Evolutionary conservation across 2,888 invertebrate species (phyloP).

Genomic region (Caenorhabditis uteleia): DNA sequence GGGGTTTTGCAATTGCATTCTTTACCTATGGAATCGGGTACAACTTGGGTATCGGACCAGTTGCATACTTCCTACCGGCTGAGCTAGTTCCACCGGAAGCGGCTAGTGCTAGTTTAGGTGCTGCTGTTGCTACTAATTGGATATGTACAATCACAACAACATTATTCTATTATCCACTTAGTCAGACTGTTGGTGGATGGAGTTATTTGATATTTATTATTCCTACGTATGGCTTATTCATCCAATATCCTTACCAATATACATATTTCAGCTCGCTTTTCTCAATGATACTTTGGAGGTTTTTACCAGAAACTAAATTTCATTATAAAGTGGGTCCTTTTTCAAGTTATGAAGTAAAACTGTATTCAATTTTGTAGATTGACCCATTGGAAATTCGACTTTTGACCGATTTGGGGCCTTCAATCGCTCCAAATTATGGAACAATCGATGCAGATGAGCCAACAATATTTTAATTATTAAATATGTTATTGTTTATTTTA

Average conservation of each 20-base stretch:
- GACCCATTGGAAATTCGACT: constrained; percentile 43
- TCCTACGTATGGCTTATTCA: constrained; percentile 43
- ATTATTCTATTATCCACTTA: constrained; percentile 60
- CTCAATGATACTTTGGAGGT: constrained; percentile 47
- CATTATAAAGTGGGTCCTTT: constrained; percentile 30
- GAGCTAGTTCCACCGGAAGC: constrained; percentile 59
- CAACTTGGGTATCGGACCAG: constrained; percentile 63
- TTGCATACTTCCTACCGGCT: constrained; percentile 61
- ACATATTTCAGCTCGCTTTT: constrained; percentile 43
- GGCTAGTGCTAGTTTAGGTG: constrained; percentile 45
- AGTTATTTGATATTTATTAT: constrained; percentile 62
- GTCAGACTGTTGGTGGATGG: constrained; percentile 59
- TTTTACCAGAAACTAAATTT: constrained; percentile 54
- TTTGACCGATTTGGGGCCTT: constrained; percentile 40
- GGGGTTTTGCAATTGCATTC: constrained; percentile 58
- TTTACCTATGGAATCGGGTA: constrained; percentile 63
- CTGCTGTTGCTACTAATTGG: constrained; percentile 63
- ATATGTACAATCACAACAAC: constrained; percentile 57
- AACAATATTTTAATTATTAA: constrained; percentile 19
- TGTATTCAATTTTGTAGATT: not conserved
- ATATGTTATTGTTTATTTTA: no score
- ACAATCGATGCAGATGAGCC: constrained; percentile 34
- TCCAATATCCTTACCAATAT: not conserved
- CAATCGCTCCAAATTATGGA: constrained; percentile 34
- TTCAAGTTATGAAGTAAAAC: not conserved